A percentile compares a stretch with the other conserved stretches of the same genome.
Conservation (phyloP, 1,140 invertebrate genomes). For the Aphidius ervi region DNA sequence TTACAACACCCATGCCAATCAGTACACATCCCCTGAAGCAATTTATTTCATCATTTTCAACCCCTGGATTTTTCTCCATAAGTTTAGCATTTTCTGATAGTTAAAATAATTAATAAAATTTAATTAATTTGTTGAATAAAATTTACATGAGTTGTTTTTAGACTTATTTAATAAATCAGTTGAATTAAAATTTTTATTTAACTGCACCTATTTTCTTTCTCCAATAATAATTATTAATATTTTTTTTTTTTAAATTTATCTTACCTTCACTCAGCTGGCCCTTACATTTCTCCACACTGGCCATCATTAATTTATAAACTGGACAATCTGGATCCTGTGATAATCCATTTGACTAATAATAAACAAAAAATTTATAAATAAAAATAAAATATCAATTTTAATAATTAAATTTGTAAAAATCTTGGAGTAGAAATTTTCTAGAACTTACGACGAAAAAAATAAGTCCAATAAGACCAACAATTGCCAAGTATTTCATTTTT, state of each 20-base stretch:
- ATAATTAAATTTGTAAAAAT: too few species aligned
- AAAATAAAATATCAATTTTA: background rate
- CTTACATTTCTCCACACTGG: conserved; percentile 9
- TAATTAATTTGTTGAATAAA: background rate
- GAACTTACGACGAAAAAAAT: too few species aligned
- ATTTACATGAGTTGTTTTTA: background rate
- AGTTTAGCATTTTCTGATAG: conserved; percentile 5
- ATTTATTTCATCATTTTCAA: conserved; percentile 15
- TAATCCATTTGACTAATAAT: background rate
- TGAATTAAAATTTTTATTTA: background rate
- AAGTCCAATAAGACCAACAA: too few species aligned
- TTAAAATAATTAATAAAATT: background rate
- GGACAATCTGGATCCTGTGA: conserved; percentile 8
- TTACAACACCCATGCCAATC: conserved; percentile 5
- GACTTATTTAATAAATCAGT: too few species aligned
- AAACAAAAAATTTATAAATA: background rate
- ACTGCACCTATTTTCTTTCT: background rate
- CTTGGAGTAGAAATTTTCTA: too few species aligned
- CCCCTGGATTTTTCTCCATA: conserved; percentile 1
- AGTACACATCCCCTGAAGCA: conserved; percentile 13
- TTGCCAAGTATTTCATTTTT: too few species aligned
- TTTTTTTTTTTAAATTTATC: background rate
- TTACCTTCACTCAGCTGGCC: conserved; percentile 16
- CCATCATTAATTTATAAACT: conserved; percentile 2
- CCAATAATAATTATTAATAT: too few species aligned